A percentile compares a stretch with the other conserved stretches of the same genome.
Conservation (phyloP, 2,888 invertebrate genomes). For the Spisula subtruncata region DNA sequence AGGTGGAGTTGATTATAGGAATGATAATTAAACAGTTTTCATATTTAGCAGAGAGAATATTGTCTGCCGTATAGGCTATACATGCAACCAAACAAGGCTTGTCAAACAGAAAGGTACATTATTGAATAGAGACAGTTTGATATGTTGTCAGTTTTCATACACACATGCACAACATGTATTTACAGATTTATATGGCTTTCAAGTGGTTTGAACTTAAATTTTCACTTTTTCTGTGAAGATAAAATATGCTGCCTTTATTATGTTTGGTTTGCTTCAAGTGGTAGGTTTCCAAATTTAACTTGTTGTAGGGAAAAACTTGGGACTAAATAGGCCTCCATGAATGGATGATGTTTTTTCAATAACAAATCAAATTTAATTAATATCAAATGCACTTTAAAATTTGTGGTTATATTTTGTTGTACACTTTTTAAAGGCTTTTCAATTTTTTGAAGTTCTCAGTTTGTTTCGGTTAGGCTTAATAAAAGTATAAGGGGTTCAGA, state of each 20-base stretch:
- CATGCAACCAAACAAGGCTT: background rate
- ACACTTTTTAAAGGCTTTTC: no score
- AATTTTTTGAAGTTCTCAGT: no score
- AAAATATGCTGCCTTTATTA: background rate
- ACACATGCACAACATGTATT: background rate
- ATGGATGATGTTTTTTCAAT: background rate
- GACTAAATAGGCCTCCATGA: background rate
- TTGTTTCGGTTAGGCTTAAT: no score
- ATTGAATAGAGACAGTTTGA: conserved; percentile 10
- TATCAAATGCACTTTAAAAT: no score
- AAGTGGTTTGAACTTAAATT: conserved; percentile 22
- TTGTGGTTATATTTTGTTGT: no score
- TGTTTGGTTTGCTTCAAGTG: background rate
- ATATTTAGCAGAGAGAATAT: background rate
- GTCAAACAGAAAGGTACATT: background rate
- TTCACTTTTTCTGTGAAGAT: conserved; percentile 24
- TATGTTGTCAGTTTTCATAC: background rate
- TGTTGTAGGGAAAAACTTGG: background rate
- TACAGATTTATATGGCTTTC: background rate
- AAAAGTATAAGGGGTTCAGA: no score
- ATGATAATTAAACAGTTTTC: background rate
- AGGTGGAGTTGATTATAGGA: background rate
- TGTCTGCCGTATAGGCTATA: background rate
- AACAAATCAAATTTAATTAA: background rate
- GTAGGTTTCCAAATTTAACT: background rate